Evolutionary conservation across 2,888 invertebrate species (phyloP), one percentile per base, ranked within the genome.

Genomic region (Odontocolon sp.): DNA sequence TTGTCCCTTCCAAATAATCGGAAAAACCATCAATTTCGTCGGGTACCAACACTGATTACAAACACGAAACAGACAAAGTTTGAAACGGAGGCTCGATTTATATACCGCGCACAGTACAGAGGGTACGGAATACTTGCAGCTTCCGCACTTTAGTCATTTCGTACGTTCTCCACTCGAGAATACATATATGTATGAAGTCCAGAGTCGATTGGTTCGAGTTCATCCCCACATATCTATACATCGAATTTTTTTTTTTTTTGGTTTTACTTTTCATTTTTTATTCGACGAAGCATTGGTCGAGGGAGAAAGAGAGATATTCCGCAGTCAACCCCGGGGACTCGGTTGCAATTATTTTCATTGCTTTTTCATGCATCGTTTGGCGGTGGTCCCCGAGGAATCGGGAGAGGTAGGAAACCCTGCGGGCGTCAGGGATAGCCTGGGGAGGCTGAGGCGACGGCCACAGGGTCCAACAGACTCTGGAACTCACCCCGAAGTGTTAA

Each of bases 281-380:
- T 63, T 42, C 38, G 11, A 61, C 50, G 18, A n/a, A 33, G 38
- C 63, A 40, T 63, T 47, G 45, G 28, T 26, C 18, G 52, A 42
- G 4, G 36, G 47, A 57, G 33, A 45, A 4, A 16, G 18, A 28
- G 26, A 23, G n/a, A 36, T n/a, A 59, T 40, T 14, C 40, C 26
- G 61, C 28, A 31, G 45, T n/a, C n/a, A 8, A 16, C 72, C 72
- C 68, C 26, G 21, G 72, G 59, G 77, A 72, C 69, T 73, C 69
- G 45, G 59, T 72, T 72, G 77, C 77, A 77, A 77, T 77, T 77
- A 77, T 72, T 77, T 77, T 77, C 77, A 77, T 77, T 77, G 77
- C 72, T 72, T 77, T 77, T 77, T 77, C 72, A 72, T 77, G 77
- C 72, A 66, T 77, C 72, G 77, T 77, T 77, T 66, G 72, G 64